Percentiles rank a stretch among this genome's conserved stretches.
phyloP scores from a whole-genome alignment of 2,113 vertebrate genomes.

The Apeltes quadracus region DNA sequence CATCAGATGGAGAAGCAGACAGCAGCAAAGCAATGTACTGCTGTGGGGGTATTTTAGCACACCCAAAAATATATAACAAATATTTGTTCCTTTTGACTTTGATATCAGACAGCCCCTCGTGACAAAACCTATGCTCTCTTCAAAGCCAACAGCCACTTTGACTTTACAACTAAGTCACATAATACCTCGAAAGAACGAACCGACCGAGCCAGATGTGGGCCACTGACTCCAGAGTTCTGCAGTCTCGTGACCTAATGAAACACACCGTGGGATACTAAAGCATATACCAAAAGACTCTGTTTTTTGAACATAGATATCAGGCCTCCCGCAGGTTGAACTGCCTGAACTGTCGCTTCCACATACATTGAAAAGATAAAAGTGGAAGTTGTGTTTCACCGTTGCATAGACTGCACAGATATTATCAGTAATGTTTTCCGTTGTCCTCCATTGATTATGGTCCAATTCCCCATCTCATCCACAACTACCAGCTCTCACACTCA shows the following conservation, averaged over 20 bases:
- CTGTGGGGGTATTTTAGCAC: neutral
- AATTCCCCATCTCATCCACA: conserved; percentile 53
- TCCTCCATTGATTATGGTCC: conserved; percentile 50
- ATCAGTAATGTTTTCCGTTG: conserved; percentile 31
- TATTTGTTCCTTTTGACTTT: neutral
- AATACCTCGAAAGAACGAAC: neutral
- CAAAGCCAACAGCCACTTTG: neutral
- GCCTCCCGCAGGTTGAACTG: conserved; percentile 22
- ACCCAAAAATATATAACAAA: neutral
- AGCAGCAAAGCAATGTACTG: neutral
- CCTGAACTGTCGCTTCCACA: conserved; percentile 21
- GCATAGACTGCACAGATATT: conserved; percentile 13
- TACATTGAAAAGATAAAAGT: conserved; percentile 21
- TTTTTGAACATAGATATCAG: conserved; percentile 11
- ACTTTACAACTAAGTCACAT: neutral
- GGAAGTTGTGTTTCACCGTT: conserved; percentile 6
- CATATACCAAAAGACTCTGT: neutral
- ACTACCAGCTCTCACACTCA: conserved; percentile 60
- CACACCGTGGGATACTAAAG: neutral
- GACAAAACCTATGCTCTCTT: neutral
- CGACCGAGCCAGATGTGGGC: neutral
- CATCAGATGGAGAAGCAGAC: neutral
- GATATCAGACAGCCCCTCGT: neutral
- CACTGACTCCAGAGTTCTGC: neutral
- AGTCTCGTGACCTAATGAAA: conserved; percentile 23